These are phyloP conservation scores for Myioborus miniatus DNA, from an alignment of 2,797 vertebrate genomes.

Conservation along the genomic window DNA sequence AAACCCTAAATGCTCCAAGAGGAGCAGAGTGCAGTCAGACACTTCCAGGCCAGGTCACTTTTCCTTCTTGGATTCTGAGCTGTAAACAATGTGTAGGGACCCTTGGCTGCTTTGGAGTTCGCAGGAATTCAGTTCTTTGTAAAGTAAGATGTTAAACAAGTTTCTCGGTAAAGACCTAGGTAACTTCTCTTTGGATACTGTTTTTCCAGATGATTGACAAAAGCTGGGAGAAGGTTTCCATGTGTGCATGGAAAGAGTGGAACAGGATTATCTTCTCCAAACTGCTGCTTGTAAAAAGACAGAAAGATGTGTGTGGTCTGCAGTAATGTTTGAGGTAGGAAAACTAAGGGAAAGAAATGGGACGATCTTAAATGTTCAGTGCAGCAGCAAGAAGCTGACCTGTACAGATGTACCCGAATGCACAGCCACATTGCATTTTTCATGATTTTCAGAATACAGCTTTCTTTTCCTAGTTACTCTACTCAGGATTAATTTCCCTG, in stretches of 20 bases:
- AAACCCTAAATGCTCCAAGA: background rate
- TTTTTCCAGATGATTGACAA: background rate
- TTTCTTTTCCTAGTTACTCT: background rate
- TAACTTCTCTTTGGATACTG: background rate
- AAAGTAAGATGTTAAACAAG: background rate
- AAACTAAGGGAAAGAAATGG: background rate
- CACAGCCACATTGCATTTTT: background rate
- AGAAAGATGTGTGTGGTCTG: background rate
- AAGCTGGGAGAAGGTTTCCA: background rate
- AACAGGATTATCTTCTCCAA: background rate
- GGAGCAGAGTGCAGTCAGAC: background rate
- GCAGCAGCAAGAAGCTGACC: background rate
- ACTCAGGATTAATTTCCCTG: background rate
- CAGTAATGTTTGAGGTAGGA: background rate
- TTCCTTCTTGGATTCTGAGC: background rate
- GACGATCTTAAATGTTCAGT: background rate
- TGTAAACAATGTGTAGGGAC: rapidly evolving
- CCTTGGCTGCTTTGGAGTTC: background rate
- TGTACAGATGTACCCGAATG: background rate
- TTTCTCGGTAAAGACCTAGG: background rate
- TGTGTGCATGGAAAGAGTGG: background rate
- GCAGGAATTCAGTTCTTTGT: background rate
- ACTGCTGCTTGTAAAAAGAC: background rate
- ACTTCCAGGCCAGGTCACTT: rapidly evolving
- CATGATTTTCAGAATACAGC: background rate